These are phyloP conservation scores for Platerodrilus igneus DNA, from an alignment of 2,888 invertebrate species.

Conservation along the genomic window DNA sequence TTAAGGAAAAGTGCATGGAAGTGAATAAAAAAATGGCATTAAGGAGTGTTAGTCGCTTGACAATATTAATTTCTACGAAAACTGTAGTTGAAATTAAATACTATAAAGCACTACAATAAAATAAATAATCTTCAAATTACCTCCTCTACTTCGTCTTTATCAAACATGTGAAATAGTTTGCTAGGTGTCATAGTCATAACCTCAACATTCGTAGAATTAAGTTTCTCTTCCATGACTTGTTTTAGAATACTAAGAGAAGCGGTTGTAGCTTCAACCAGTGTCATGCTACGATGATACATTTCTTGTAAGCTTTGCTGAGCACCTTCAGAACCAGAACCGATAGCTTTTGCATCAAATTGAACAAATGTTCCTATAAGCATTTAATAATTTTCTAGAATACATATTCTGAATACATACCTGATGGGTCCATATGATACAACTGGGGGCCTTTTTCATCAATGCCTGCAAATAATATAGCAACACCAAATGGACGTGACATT, in stretches of 20 bases:
- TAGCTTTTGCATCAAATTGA: constrained; percentile 97
- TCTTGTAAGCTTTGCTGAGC: constrained; percentile 90
- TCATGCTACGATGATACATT: constrained; percentile 80
- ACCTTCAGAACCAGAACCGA: constrained; percentile 98
- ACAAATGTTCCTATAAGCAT: constrained; percentile 98
- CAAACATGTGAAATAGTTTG: constrained; percentile 81
- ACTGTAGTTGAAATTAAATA: too few species aligned
- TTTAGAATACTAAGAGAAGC: constrained; percentile 89
- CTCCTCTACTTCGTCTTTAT: constrained; percentile 85
- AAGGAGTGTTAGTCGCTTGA: too few species aligned
- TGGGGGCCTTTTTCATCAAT: constrained; percentile 93
- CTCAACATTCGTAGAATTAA: constrained; percentile 95
- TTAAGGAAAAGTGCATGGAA: too few species aligned
- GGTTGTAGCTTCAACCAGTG: constrained; percentile 87
- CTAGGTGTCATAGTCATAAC: constrained; percentile 89
- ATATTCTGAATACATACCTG: constrained; percentile 57
- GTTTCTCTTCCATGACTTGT: constrained; percentile 99
- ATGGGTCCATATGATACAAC: constrained; percentile 97
- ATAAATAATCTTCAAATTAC: constrained; percentile 74
- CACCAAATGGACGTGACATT: constrained; percentile 97
- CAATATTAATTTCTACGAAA: too few species aligned
- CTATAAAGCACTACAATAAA: too few species aligned
- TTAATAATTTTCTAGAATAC: not conserved
- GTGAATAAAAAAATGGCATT: not conserved
- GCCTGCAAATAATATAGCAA: constrained; percentile 95